phyloP scores from a whole-genome alignment of 2,797 vertebrate species.

The Sebastes minor region DNA sequence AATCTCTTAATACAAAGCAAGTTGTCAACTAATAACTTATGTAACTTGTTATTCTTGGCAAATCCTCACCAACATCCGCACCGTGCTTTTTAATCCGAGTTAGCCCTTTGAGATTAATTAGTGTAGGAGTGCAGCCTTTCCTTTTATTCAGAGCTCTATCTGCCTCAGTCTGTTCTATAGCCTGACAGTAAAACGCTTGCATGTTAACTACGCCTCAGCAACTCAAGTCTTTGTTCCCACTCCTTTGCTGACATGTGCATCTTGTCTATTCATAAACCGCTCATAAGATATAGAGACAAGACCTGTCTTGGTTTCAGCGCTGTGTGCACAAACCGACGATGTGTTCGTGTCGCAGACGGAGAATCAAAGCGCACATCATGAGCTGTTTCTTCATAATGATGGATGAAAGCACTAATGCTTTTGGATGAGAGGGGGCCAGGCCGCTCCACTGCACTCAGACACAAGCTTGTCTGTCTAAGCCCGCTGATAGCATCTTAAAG shows the following conservation, averaged over 20 bases:
- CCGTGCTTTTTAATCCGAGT: not conserved
- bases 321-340: not conserved
- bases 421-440: constrained; percentile 39
- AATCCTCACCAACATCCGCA: not conserved
- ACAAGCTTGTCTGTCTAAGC: not conserved
- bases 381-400: constrained; percentile 42
- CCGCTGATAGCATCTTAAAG: not conserved
- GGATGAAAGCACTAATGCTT: constrained; percentile 56
- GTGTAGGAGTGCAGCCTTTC: not conserved
- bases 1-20: not conserved
- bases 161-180: not conserved
- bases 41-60: not conserved
- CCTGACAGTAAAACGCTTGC: constrained; percentile 9
- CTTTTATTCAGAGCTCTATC: not conserved
- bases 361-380: constrained; percentile 34
- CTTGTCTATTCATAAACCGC: constrained; percentile 29
- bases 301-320: constrained; percentile 27
- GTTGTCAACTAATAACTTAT: not conserved
- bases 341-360: constrained; percentile 15
- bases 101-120: constrained; percentile 33
- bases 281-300: constrained; percentile 45
- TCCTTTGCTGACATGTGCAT: constrained; percentile 57
- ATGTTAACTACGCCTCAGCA: constrained; percentile 9
- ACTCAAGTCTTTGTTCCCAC: constrained; percentile 26
- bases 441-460: constrained; percentile 18